These are phyloP conservation scores for Drosophila takahashii DNA, from an alignment of 1,140 invertebrate species.

Conservation along the genomic window DNA sequence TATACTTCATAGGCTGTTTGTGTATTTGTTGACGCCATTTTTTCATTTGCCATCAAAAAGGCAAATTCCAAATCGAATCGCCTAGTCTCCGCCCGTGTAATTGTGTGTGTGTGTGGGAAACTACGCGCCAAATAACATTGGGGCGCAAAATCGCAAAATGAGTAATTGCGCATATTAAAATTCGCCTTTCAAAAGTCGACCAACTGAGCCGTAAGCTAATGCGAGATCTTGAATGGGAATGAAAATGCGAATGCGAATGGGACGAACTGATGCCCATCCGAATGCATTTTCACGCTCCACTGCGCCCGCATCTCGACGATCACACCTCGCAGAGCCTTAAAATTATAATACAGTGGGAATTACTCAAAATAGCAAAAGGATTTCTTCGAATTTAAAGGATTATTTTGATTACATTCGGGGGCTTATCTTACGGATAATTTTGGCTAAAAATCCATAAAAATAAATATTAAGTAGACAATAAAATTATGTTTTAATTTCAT, in stretches of 20 bases:
- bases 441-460: too few species aligned
- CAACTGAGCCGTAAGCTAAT: conserved; percentile 54
- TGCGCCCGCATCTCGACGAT: conserved; percentile 21
- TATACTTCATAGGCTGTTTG: conserved; percentile 36
- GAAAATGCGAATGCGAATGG: conserved; percentile 6
- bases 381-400: background rate
- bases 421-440: too few species aligned
- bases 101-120: conserved; percentile 55
- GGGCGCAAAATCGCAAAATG: conserved; percentile 66
- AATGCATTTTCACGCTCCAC: conserved; percentile 36
- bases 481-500: too few species aligned
- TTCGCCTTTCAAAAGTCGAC: conserved; percentile 49
- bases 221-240: conserved; percentile 33
- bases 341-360: background rate
- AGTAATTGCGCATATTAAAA: conserved; percentile 77
- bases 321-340: conserved; percentile 36
- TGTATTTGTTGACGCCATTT: conserved; percentile 63
- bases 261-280: background rate
- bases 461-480: too few species aligned
- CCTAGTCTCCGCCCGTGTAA: conserved; percentile 11
- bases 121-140: conserved; percentile 68
- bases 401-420: background rate
- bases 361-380: background rate
- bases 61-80: conserved; percentile 69
- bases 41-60: conserved; percentile 62